Evolutionary conservation across 1,140 invertebrate genomes (phyloP).

Genomic region (Lepidurus arcticus): DNA sequence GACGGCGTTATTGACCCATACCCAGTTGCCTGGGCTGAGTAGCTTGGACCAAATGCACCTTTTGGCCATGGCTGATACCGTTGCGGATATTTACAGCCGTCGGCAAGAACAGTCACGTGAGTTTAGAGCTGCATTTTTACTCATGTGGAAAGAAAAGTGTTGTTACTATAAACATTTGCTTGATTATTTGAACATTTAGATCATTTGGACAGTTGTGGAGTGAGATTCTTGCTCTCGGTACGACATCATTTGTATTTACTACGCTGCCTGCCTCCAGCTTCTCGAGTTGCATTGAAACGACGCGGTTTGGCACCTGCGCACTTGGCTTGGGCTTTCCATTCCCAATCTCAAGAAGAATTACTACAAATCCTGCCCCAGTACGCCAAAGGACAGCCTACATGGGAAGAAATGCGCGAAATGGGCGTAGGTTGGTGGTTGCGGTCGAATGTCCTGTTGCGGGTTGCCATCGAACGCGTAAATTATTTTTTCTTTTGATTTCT

Average conservation of each 20-base stretch:
- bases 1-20: constrained; percentile 31
- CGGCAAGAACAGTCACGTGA: neutral
- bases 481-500: neutral
- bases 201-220: constrained; percentile 93
- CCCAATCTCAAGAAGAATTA: constrained; percentile 93
- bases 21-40: constrained; percentile 88
- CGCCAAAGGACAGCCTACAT: constrained; percentile 71
- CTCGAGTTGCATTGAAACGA: constrained; percentile 77
- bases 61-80: constrained; percentile 92
- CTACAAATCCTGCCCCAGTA: constrained; percentile 83
- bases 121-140: neutral
- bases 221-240: constrained; percentile 93
- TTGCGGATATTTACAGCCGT: constrained; percentile 53
- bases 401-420: constrained; percentile 86
- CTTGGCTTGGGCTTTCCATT: constrained; percentile 98
- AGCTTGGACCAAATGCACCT: constrained; percentile 99
- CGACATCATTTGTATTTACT: constrained; percentile 96
- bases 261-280: constrained; percentile 78
- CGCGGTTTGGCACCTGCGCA: constrained; percentile 87
- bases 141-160: neutral
- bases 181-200: constrained; percentile 48
- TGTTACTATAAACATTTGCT: constrained; percentile 33
- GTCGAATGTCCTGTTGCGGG: constrained; percentile 73
- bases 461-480: constrained; percentile 75
- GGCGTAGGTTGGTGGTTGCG: constrained; percentile 96